Percentiles rank a stretch among this genome's conserved stretches.
Conservation (phyloP, 2,888 invertebrate genomes). For the Odontothrips loti region DNA sequence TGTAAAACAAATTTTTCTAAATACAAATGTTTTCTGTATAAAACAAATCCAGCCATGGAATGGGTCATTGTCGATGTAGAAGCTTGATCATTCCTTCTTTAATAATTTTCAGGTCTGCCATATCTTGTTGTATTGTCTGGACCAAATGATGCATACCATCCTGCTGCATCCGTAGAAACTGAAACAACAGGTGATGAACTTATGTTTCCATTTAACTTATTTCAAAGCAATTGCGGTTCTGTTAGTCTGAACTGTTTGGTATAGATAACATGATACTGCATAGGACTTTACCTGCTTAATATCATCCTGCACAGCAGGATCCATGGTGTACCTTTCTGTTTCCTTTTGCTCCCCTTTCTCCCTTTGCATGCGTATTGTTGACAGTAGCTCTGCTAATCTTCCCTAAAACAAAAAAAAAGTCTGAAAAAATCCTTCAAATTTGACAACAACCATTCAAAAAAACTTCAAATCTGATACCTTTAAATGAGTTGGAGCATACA, state of each 20-base stretch:
- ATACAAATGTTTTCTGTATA: not conserved
- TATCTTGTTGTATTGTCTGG: conserved; percentile 74
- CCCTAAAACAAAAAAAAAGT: conserved; percentile 52
- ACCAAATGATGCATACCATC: conserved; percentile 82
- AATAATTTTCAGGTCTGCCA: conserved; percentile 71
- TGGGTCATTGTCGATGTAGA: not conserved
- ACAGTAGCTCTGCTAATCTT: conserved; percentile 82
- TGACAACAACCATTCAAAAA: conserved; percentile 3
- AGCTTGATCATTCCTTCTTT: conserved; percentile 38
- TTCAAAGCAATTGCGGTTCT: not conserved
- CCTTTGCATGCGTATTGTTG: conserved; percentile 75
- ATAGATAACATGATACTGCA: not conserved
- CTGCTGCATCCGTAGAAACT: conserved; percentile 82
- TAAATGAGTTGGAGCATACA: conserved; percentile 88
- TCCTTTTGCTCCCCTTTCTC: conserved; percentile 51
- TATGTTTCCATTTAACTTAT: conserved; percentile 28
- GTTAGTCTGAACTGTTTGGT: not conserved
- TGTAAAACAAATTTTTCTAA: not conserved
- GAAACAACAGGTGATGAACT: conserved; percentile 41
- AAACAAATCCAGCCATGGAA: not conserved
- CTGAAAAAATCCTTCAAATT: conserved; percentile 16
- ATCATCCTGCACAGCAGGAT: conserved; percentile 56
- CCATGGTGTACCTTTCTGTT: conserved; percentile 70
- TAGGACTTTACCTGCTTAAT: conserved; percentile 51
- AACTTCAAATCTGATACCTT: conserved; percentile 57